Base-by-base conservation (phyloP, 2,113 vertebrate species). In the Lepus timidus region DNA sequence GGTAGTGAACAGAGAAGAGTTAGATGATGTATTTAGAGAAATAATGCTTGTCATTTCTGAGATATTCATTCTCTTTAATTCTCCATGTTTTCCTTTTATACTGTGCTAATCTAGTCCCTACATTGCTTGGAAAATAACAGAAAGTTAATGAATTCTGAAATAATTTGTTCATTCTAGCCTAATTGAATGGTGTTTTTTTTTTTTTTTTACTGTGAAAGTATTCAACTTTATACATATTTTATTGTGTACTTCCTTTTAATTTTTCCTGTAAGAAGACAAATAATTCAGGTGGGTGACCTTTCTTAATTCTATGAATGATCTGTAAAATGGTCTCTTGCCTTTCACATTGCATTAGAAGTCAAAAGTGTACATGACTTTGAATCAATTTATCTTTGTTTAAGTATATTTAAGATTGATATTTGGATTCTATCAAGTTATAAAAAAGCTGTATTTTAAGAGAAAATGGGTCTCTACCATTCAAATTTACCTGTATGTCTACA, bases 271-370 rank as follows among this genome's bases (percentile, higher is more conserved):
- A 87, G 44, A 80, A 94, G 71, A 90, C 44, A 90, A 87, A 49
- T 1, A 29, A 84, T 83, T 95, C 6, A 62, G 87, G 84, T 95
- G 71, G 87, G 49, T 93, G 75, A 75, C 64, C 19, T 94, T 93
- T 95, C 83, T 80, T 95, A 86, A 91, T 75, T 96, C 84, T 92
- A 16, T 82, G 39, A 95, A 74, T 89, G 17, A 89, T 95, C 87
- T 88, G 1, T 91, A 91, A 95, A 96, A 86, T 58, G 17, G 3
- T 79, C 39, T 33, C 44, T 91, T 95, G 62, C 84, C 36, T 89
- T 90, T 83, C 73, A 94, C 86, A 91, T 92, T 91, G 74, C 58
- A 76, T 67, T 89, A 86, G 52, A 74, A 93, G 91, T 89, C 23
- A 95, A 78, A 96, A 96, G 25, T 75, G 5, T 16, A 75, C 17